Percentiles rank a stretch among this genome's conserved stretches.
Evolutionary conservation across 37 sponge, comb jelly and placozoan species (phyloP).

Genomic region (Aphrocallistes beatrix): DNA sequence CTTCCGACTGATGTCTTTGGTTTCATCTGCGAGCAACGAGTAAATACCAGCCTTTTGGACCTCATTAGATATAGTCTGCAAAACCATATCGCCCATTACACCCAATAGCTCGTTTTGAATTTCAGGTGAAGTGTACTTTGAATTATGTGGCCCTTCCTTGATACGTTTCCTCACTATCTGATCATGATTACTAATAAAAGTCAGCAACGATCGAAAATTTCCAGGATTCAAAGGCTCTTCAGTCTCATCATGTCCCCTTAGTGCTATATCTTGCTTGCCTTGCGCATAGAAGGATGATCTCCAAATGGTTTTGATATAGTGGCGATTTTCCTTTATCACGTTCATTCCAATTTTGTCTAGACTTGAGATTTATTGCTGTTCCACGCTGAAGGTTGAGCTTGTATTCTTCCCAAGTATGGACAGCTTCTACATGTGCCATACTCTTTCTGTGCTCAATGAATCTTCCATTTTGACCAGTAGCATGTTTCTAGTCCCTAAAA

Average conservation of each 20-base stretch:
- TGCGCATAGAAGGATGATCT: neutral
- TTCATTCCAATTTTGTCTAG: neutral
- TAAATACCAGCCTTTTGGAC: neutral
- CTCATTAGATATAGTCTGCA: neutral
- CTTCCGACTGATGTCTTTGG: neutral
- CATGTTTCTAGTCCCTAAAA: slow-evolving; percentile 43
- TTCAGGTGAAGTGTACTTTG: neutral
- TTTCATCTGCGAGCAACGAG: neutral
- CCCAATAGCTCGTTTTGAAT: neutral
- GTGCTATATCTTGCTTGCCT: neutral
- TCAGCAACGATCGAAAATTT: neutral
- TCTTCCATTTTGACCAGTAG: slow-evolving; percentile 33
- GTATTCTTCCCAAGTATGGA: neutral
- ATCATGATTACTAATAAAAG: neutral
- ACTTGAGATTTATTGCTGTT: neutral
- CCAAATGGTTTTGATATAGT: neutral
- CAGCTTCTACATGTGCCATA: neutral
- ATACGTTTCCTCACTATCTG: neutral
- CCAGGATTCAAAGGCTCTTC: too few relatives aligned
- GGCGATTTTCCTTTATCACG: neutral
- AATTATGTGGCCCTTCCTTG: neutral
- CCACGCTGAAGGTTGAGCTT: neutral
- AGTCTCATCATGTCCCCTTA: too few relatives aligned
- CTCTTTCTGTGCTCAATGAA: neutral
- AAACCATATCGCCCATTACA: neutral